Base-by-base conservation (phyloP, 2,888 invertebrate genomes). In the Spilosoma lubricipeda region DNA sequence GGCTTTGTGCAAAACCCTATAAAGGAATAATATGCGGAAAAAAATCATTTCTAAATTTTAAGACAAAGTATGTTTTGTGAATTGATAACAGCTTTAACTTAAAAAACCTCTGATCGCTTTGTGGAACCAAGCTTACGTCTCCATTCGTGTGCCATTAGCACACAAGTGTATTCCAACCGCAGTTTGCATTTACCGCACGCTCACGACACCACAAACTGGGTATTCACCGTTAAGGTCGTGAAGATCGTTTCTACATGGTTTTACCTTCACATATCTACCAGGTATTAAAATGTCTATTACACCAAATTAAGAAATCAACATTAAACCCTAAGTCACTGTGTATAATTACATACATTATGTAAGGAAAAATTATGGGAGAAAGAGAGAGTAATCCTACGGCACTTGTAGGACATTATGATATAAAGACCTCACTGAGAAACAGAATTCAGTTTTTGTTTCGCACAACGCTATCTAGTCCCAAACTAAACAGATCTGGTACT, bases 121-220 rank as follows among this genome's bases (percentile, higher is more conserved):
- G 42, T 64, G 64, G 45, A 27, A 3, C 59, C 27, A 33, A 42
- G 63, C 59, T 67, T 23, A 30, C 48, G 67, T 56, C 42, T 82
- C 70, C 72, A 75, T 80, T 74, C 79, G 75, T 48, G 71, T 69
- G 48, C 82, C 80, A 84, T 85, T 85, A 83, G 74, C 73, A 68
- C 70, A 48, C 52, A 71, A 85, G 78, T 79, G 82, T 81, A 80
- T 79, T 81, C 73, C 72, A 27, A 77, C 83, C 81, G 76, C 80
- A 56, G 59, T 48, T 69, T 69, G 69, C 48, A 68, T 64, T 73
- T 52, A 36, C 33, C 45, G 39, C 48, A 63, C 39, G n/a, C 8
- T 23, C 30, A 66, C 9, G 18, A 18, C 30, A 65, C 59, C 73
- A 65, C 77, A 78, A 39, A 70, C 39, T 42, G 2, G 27, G 42